Evolutionary conservation across 2,888 invertebrate genomes (phyloP).

Genomic region (Dermolepida albohirtum): DNA sequence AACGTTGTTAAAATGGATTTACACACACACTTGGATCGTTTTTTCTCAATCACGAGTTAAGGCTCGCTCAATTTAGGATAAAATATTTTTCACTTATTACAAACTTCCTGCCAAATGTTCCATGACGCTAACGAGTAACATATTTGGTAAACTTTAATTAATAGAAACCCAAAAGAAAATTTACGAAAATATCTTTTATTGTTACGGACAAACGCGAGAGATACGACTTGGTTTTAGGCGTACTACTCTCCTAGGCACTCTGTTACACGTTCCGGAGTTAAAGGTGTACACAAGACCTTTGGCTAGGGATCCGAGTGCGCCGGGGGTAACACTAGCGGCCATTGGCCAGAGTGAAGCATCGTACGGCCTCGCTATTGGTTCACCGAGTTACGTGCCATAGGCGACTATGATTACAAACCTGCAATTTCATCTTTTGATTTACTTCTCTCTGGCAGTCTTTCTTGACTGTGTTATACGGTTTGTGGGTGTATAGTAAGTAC

Average conservation of each 20-base stretch:
- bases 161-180: neutral
- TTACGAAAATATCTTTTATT: constrained; percentile 42
- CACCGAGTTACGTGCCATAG: constrained; percentile 63
- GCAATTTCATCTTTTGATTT: constrained; percentile 64
- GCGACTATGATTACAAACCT: constrained; percentile 62
- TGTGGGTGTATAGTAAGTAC: constrained; percentile 7
- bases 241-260: constrained; percentile 48
- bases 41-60: too few relatives aligned
- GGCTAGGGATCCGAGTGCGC: constrained; percentile 60
- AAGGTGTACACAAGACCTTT: constrained; percentile 58
- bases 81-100: too few relatives aligned
- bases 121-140: too few relatives aligned
- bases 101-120: too few relatives aligned
- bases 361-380: constrained; percentile 62
- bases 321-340: constrained; percentile 64
- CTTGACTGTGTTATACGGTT: neutral
- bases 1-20: too few relatives aligned
- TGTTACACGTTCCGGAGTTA: constrained; percentile 38
- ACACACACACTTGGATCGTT: too few relatives aligned
- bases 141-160: too few relatives aligned
- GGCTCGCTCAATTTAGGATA: too few relatives aligned
- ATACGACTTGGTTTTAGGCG: constrained; percentile 57
- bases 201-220: constrained; percentile 16
- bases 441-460: constrained; percentile 51
- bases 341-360: constrained; percentile 63